These are phyloP conservation scores for Vanessa atalanta DNA, from an alignment of 1,140 invertebrate species.

Conservation along the genomic window DNA sequence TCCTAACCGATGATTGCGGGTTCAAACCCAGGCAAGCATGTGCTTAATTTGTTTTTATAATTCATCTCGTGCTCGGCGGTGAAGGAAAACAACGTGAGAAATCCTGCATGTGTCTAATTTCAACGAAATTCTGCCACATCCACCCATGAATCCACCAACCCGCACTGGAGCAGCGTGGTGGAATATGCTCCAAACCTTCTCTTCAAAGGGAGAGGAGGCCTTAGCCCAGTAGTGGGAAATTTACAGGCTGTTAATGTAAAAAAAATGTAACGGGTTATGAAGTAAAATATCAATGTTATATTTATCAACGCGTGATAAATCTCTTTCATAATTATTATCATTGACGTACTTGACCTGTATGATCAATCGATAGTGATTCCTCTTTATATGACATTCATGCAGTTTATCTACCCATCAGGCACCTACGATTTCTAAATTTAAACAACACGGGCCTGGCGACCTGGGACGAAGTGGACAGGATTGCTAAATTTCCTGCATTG, in stretches of 20 bases:
- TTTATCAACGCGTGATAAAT: slow-evolving; percentile 40
- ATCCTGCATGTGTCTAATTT: too few species aligned
- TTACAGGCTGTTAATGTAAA: background rate
- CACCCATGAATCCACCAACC: background rate
- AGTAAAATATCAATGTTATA: slow-evolving; percentile 39
- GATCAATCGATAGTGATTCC: background rate
- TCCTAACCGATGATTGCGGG: too few species aligned
- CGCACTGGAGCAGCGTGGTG: too few species aligned
- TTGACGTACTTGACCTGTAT: slow-evolving; percentile 60
- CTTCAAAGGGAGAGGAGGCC: too few species aligned
- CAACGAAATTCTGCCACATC: too few species aligned
- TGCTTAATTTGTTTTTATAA: too few species aligned
- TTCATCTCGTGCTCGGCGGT: too few species aligned
- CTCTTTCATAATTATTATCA: slow-evolving; percentile 42
- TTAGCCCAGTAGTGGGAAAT: too few species aligned
- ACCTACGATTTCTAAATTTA: slow-evolving; percentile 90
- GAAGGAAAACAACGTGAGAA: too few species aligned
- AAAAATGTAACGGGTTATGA: background rate
- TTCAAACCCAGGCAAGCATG: too few species aligned
- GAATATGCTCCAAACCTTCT: too few species aligned
- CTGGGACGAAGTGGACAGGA: slow-evolving; percentile 93
- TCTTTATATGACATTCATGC: slow-evolving; percentile 13
- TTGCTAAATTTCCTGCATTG: slow-evolving; percentile 91
- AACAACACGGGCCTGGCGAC: slow-evolving; percentile 90
- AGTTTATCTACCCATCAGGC: slow-evolving; percentile 78